Evolutionary conservation across 2,888 invertebrate species (phyloP).

Genomic region (Epiblema foenella): DNA sequence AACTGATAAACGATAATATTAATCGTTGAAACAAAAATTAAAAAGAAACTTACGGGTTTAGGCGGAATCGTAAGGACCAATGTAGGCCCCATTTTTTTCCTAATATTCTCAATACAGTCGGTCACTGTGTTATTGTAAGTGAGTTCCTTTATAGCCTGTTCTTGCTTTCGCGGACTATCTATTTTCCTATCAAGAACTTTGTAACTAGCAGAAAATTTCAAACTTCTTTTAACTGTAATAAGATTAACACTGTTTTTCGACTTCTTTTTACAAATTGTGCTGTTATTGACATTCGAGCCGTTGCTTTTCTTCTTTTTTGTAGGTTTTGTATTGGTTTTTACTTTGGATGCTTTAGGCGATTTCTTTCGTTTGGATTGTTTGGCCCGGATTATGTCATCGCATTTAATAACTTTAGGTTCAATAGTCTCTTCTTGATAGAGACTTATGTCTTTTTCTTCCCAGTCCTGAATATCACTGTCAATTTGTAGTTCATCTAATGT

Average conservation of each 20-base stretch:
- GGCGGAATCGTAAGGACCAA: slow-evolving; percentile 7
- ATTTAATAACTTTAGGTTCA: slow-evolving; percentile 47
- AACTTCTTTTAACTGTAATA: neutral
- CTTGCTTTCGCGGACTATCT: neutral
- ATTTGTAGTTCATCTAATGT: neutral
- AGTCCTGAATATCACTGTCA: neutral
- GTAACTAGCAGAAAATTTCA: neutral
- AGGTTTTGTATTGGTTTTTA: neutral
- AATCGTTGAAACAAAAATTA: neutral
- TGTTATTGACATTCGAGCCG: neutral
- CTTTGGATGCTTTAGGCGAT: slow-evolving; percentile 1
- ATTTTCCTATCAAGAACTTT: neutral
- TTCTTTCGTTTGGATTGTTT: slow-evolving; percentile 17
- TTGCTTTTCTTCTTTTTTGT: neutral
- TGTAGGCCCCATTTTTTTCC: slow-evolving; percentile 4
- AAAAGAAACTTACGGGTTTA: slow-evolving; percentile 61
- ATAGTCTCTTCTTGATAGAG: slow-evolving; percentile 8
- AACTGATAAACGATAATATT: too few species aligned
- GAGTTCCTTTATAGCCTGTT: neutral
- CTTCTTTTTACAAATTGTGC: slow-evolving; percentile 8
- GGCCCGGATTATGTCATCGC: slow-evolving; percentile 46
- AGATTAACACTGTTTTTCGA: neutral
- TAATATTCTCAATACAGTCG: slow-evolving; percentile 3
- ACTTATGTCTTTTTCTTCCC: slow-evolving; percentile 15
- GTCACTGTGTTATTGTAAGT: neutral